Evolutionary conservation across 2,113 vertebrate genomes (phyloP), one percentile per base, ranked within the genome.

Genomic region (Melanerpes aurifrons): DNA sequence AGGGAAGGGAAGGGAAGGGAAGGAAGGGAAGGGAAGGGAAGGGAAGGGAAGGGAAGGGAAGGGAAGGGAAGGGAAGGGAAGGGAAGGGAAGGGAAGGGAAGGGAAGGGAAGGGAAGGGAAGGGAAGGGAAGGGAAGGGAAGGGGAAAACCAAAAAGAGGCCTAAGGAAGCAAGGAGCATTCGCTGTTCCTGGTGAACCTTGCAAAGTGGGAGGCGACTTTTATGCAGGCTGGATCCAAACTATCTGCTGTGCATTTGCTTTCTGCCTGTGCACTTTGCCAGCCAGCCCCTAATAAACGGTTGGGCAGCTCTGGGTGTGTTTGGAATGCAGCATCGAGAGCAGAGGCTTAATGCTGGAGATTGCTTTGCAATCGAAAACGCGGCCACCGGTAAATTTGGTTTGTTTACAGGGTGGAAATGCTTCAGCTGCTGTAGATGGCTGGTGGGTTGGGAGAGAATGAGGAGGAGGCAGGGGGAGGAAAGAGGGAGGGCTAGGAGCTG

Each of bases 261-360:
- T 82, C 82, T 66, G 35, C 7, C 15, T 1, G 4, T 17, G 82
- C 80, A 9, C 68, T 84, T 78, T 53, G 48, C 6, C 64, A 70
- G 53, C 45, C 76, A 57, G 57, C 45, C 74, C 43, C n/a, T 31
- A 12, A 37, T 17, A 86, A 96, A 86, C 3, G 87, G 59, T 48
- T 71, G 91, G 87, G 94, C 91, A 84, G 82, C 95, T 96, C 71
- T 69, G 66, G 48, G 87, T 47, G 89, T 85, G 89, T 70, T 96
- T 96, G 54, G 84, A 90, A 96, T 82, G 94, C 90, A 16, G 94
- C 57, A 25, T 87, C 80, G 81, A 96, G 97, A 98, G 97, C 96
- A 97, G 94, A 97, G 98, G 98, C 98, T 97, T n/a, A 98, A 98
- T 97, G 97, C 95, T 91, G 94, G 97, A 96, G 98, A 98, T 98